These are phyloP conservation scores for Drosophila paracracens DNA, from an alignment of 2,888 invertebrate genomes.

Conservation along the genomic window DNA sequence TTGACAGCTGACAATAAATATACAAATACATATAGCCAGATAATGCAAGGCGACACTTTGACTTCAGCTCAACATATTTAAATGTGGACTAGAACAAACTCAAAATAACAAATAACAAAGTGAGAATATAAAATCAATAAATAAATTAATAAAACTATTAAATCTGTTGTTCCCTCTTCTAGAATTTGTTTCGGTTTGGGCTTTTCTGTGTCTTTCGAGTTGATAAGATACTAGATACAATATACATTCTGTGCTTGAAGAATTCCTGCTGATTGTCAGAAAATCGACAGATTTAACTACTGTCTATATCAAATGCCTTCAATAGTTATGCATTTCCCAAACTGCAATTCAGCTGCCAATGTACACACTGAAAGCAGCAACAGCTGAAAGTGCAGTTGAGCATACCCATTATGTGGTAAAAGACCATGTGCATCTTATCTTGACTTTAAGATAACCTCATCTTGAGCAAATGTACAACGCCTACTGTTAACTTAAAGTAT, in stretches of 20 bases:
- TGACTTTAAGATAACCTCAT: constrained; percentile 40
- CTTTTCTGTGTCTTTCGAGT: not conserved
- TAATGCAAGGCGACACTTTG: constrained; percentile 1
- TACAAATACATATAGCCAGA: not conserved
- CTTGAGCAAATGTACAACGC: constrained; percentile 39
- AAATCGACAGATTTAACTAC: not conserved
- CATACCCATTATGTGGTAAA: not conserved
- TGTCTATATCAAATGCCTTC: not conserved
- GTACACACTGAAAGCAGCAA: not conserved
- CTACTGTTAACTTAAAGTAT: constrained; percentile 62
- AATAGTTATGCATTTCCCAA: not conserved
- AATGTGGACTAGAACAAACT: not conserved
- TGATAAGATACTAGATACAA: not conserved
- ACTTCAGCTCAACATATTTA: not conserved
- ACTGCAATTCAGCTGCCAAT: not conserved
- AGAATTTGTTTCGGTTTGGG: not conserved
- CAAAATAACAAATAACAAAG: too few relatives aligned
- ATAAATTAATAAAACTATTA: not conserved
- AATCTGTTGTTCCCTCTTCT: not conserved
- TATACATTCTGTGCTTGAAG: not conserved
- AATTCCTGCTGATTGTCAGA: not conserved
- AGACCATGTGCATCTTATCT: constrained; percentile 19
- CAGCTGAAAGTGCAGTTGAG: not conserved
- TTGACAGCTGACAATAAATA: constrained; percentile 13
- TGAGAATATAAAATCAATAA: not conserved